phyloP scores from a whole-genome alignment of 2,888 invertebrate genomes.

The Ernsta delagoae region DNA sequence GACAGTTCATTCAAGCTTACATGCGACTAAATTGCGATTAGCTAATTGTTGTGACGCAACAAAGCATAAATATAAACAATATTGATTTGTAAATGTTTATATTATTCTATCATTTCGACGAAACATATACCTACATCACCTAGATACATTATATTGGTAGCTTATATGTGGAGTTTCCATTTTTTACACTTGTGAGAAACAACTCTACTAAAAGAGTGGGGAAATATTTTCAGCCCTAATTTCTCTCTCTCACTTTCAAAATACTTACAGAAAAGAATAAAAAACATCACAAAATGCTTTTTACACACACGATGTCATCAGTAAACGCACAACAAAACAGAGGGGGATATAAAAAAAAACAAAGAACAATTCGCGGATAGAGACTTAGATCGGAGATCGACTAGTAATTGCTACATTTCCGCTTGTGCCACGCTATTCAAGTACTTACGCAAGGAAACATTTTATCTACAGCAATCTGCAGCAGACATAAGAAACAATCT shows the following conservation, averaged over 20 bases:
- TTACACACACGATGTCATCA: conserved; percentile 7
- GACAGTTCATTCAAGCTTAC: too few species aligned
- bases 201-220: too few species aligned
- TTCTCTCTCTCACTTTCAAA: neutral
- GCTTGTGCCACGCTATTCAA: conserved; percentile 46
- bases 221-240: too few species aligned
- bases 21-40: too few species aligned
- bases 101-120: too few species aligned
- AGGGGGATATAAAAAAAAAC: conserved; percentile 25
- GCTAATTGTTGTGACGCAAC: too few species aligned
- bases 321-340: neutral
- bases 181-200: too few species aligned
- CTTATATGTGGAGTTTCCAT: too few species aligned
- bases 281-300: neutral
- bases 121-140: too few species aligned
- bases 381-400: conserved; percentile 34
- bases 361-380: conserved; percentile 35
- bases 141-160: too few species aligned
- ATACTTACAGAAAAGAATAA: neutral
- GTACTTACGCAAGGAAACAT: conserved; percentile 17
- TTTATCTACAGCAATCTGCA: neutral
- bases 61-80: too few species aligned
- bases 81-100: too few species aligned
- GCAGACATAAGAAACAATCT: neutral
- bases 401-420: conserved; percentile 43